These are phyloP conservation scores for Solenopsis fugax DNA, from an alignment of 1,140 invertebrate species.

Conservation along the genomic window DNA sequence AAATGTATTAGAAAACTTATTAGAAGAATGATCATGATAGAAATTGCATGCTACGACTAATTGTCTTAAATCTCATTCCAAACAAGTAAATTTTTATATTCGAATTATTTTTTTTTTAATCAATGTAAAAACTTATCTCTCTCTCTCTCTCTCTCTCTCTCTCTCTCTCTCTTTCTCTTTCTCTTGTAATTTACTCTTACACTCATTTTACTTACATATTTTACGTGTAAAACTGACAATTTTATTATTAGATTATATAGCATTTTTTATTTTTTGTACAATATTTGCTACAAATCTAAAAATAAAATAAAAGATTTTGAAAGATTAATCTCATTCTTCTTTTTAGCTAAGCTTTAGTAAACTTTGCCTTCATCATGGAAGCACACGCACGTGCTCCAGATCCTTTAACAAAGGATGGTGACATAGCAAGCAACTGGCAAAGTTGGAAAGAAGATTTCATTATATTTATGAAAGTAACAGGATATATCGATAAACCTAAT, in stretches of 20 bases:
- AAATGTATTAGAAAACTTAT: too few species aligned
- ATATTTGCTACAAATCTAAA: neutral
- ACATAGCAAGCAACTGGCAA: slow-evolving; percentile 70
- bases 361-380: slow-evolving; percentile 55
- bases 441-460: slow-evolving; percentile 70
- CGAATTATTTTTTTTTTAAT: too few species aligned
- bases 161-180: too few species aligned
- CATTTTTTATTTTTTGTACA: neutral
- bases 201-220: too few species aligned
- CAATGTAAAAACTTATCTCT: too few species aligned
- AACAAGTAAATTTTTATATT: too few species aligned
- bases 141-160: too few species aligned
- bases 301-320: slow-evolving; percentile 18
- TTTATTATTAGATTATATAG: neutral
- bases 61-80: too few species aligned
- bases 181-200: too few species aligned
- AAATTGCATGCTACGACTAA: too few species aligned
- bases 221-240: too few species aligned
- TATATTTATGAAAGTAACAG: slow-evolving; percentile 65
- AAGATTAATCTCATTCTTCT: neutral
- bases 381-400: slow-evolving; percentile 35
- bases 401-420: slow-evolving; percentile 42
- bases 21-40: too few species aligned
- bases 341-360: neutral
- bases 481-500: slow-evolving; percentile 29